These are phyloP conservation scores for Platorchestia sp. DNA, from an alignment of 1,140 invertebrate genomes.

Conservation along the genomic window DNA sequence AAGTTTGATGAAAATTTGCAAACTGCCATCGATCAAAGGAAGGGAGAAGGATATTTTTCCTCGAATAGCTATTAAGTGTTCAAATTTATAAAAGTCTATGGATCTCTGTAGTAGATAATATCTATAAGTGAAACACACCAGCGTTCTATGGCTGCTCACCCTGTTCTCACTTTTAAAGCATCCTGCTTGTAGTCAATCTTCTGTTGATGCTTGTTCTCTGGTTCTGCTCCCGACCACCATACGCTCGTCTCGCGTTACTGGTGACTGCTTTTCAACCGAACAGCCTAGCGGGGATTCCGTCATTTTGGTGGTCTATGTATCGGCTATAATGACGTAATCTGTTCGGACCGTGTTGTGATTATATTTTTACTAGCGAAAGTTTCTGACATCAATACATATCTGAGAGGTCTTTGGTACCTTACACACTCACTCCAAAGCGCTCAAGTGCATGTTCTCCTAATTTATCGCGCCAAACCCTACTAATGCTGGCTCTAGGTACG, in stretches of 20 bases:
- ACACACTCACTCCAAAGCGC: not conserved
- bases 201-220: not conserved
- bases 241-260: not conserved
- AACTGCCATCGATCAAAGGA: not conserved
- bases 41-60: not conserved
- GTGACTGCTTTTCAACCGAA: not conserved
- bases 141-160: not conserved
- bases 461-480: not conserved
- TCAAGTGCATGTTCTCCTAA: not conserved
- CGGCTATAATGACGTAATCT: not conserved
- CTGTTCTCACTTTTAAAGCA: not conserved
- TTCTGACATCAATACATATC: not conserved
- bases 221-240: not conserved
- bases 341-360: not conserved
- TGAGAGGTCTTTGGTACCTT: not conserved
- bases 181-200: not conserved
- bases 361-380: not conserved
- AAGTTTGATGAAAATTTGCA: not conserved
- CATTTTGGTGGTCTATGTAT: not conserved
- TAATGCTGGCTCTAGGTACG: not conserved
- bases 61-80: slow-evolving; percentile 9
- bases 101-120: slow-evolving; percentile 28
- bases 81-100: slow-evolving; percentile 37
- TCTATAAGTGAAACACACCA: slow-evolving; percentile 12
- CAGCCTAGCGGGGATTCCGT: not conserved